Conservation (phyloP, 2,113 vertebrate genomes). For the Raja brachyura region DNA sequence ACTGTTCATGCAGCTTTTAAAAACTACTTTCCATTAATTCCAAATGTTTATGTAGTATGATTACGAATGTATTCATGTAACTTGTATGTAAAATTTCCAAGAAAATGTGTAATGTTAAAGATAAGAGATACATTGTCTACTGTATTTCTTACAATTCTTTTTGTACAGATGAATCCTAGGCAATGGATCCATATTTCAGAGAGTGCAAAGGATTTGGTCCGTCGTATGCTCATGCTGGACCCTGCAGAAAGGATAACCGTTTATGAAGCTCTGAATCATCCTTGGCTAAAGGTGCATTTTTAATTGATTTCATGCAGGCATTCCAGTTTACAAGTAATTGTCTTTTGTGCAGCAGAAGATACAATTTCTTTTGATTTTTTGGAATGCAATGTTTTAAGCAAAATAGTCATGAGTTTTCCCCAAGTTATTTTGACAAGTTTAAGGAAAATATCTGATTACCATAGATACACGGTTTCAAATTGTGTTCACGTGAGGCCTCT, state of each 20-base stretch:
- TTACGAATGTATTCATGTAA: background rate
- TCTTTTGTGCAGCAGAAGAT: background rate
- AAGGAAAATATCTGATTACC: background rate
- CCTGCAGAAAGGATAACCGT: slow-evolving; percentile 98
- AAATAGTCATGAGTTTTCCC: background rate
- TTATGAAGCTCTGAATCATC: slow-evolving; percentile 96
- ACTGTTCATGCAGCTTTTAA: background rate
- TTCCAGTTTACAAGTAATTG: too few relatives aligned
- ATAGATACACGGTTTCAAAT: background rate
- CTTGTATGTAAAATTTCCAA: background rate
- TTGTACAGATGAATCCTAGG: slow-evolving; percentile 86
- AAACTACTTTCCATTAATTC: background rate
- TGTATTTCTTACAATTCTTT: background rate
- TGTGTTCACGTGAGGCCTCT: background rate
- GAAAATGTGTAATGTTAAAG: background rate
- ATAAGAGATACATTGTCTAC: background rate
- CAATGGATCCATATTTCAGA: slow-evolving; percentile 98
- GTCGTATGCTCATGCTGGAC: slow-evolving; percentile 98
- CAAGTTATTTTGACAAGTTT: background rate
- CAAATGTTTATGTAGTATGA: background rate
- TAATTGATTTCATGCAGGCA: background rate
- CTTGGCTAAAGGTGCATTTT: slow-evolving; percentile 88
- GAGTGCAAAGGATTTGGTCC: slow-evolving; percentile 97
- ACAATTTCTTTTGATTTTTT: background rate
- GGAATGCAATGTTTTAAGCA: background rate